Base-by-base conservation (phyloP, 2,888 invertebrate genomes). In the Auanema freiburgensis region DNA sequence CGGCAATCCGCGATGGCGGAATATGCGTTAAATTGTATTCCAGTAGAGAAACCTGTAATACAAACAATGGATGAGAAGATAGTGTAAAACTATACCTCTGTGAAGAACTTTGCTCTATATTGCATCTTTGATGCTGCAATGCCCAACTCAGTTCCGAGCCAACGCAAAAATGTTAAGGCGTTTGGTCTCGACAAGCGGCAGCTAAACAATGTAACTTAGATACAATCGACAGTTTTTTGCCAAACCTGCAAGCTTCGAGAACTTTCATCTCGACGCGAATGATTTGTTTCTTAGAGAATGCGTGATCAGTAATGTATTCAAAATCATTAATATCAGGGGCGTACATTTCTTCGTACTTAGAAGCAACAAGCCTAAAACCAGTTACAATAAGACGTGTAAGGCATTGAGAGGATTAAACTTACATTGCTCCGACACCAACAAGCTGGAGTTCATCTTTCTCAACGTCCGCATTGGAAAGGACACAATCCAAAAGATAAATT, bases 301-400 rank as follows among this genome's bases (percentile, higher is more conserved):
- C 89, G 83, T 91, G 89, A 85, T 93, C 94, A 11, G 93, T 91
- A 59, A 96, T 91, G 84, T 90, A 92, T 14, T 92, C 90, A 86
- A 94, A 94, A 85, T 97, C 96, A 6, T 86, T 87, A 23, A 93
- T 88, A 51, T 91, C 91, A 0, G 95, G 93, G 1, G 91, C 88
- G 80, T 90, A 92, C 80, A 93, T 90, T 87, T 97, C 97, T 86
- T 97, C 96, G 81, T 92, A 95, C 85, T 97, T 97, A 81, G 91
- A 89, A 0, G 96, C 94, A 59, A 95, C 89, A 79, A 92, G 90
- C 88, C 96, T 89, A 0, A 14, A 33, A 40, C 33, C 14, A 3
- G 11, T 24, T 6, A 41, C 1, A 2, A 6, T 40, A 41, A 42
- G 41, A 16, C 42, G n/a, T n/a, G n/a, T n/a, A n/a, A n/a, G 14